These are phyloP conservation scores for Busseola fusca DNA, from an alignment of 2,888 invertebrate species.

Conservation along the genomic window DNA sequence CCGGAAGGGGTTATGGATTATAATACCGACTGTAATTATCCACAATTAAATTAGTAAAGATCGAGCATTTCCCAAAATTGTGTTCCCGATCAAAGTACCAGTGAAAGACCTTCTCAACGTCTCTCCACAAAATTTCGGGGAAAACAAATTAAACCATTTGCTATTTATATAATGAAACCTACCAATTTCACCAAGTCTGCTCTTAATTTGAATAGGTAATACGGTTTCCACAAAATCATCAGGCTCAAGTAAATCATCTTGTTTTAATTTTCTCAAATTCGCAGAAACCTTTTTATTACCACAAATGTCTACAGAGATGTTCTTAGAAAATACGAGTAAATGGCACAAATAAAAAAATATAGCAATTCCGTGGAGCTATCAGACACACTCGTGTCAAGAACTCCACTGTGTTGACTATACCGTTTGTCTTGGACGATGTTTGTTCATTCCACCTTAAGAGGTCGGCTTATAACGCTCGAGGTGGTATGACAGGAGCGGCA, in stretches of 20 bases:
- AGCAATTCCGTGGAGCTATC: slow-evolving; percentile 24
- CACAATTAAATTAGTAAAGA: slow-evolving; percentile 26
- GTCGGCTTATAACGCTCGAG: neutral
- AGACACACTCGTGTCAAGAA: slow-evolving; percentile 37
- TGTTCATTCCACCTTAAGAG: slow-evolving; percentile 32
- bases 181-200: neutral
- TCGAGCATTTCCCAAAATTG: slow-evolving; percentile 29
- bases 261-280: neutral
- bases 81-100: slow-evolving; percentile 4
- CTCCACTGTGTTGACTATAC: slow-evolving; percentile 1
- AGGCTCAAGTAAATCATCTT: neutral
- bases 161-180: slow-evolving; percentile 18
- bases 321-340: slow-evolving; percentile 7
- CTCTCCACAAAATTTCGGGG: slow-evolving; percentile 20
- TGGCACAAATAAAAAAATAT: slow-evolving; percentile 1
- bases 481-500: neutral
- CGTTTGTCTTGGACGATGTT: slow-evolving; percentile 32
- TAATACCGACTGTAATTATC: neutral
- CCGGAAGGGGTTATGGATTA: too few species aligned
- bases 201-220: slow-evolving; percentile 12
- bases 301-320: neutral
- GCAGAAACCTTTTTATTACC: neutral
- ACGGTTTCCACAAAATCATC: neutral
- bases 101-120: slow-evolving; percentile 8
- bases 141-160: slow-evolving; percentile 28